Evolutionary conservation across 2,888 invertebrate genomes (phyloP), one percentile per base, ranked within the genome.

Genomic region (Capitulum mitella): DNA sequence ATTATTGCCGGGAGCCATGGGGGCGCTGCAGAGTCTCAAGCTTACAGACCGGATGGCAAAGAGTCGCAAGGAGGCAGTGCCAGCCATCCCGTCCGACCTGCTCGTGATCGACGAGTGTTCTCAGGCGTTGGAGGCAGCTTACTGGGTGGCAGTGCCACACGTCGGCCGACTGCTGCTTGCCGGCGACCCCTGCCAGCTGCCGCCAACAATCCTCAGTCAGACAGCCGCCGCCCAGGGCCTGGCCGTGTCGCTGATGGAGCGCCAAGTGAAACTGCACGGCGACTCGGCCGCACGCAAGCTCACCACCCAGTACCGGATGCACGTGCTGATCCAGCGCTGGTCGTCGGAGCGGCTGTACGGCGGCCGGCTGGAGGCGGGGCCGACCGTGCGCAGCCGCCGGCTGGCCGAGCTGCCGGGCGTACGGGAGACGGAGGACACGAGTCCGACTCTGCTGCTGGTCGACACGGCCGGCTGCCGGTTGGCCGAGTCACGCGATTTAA

Each of bases 281-380:
- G 88, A 89, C 61, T 88, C 89, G 61, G 90, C 91, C 0, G 89
- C 91, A 1, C 83, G 85, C 26, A 81, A 81, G 85, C 87, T 98
- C 78, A 91, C 89, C 26, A 86, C 91, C 19, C 98, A 98, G 86
- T 98, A 98, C 85, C 90, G 98, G 79, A 98, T 98, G 98, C 95
- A 98, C 86, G 88, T 89, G 82, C 86, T 88, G 8, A 92, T 98
- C n/a, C n/a, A n/a, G n/a, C n/a, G n/a, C n/a, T n/a, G n/a, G n/a
- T n/a, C n/a, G n/a, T n/a, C n/a, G n/a, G n/a, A n/a, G n/a, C n/a
- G n/a, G n/a, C n/a, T n/a, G n/a, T n/a, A n/a, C n/a, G n/a, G n/a
- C n/a, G n/a, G 91, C 0, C 87, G 89, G 79, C 87, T 98, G 61
- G 85, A 89, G 19, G 82, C 82, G 19, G 79, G 79, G n/a, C n/a